A percentile compares a stretch with the other conserved stretches of the same genome.
phyloP scores from a whole-genome alignment of 2,888 invertebrate species.

The Pseudococcus viburni region DNA sequence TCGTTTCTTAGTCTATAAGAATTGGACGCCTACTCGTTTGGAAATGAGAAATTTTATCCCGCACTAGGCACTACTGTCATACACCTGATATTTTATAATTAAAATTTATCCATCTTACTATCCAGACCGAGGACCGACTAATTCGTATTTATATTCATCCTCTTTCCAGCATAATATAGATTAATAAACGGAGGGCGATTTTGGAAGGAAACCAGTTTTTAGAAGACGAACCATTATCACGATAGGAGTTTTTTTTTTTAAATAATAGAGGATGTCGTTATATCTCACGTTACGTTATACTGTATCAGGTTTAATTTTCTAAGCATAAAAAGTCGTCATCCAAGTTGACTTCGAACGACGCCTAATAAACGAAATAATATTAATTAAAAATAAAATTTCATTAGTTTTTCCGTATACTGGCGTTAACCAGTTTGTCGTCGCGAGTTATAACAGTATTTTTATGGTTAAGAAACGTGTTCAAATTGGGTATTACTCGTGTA shows the following conservation, averaged over 20 bases:
- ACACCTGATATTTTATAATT: conserved; percentile 44
- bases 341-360: background rate
- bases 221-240: conserved; percentile 11
- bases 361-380: background rate
- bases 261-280: conserved; percentile 54
- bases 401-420: background rate
- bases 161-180: background rate
- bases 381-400: conserved; percentile 27
- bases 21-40: conserved; percentile 43
- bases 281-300: conserved; percentile 33
- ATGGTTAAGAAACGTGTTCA: too few relatives aligned
- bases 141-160: conserved; percentile 44
- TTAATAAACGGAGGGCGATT: conserved; percentile 5
- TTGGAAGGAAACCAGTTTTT: conserved; percentile 43
- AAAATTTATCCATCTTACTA: background rate
- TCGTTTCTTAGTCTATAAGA: conserved; percentile 37
- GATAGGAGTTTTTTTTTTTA: conserved; percentile 8
- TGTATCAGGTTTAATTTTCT: conserved; percentile 41
- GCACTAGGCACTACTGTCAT: background rate
- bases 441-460: background rate
- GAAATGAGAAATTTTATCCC: conserved; percentile 25
- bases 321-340: conserved; percentile 9
- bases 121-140: too few relatives aligned
- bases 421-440: background rate
- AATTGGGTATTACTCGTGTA: too few relatives aligned